Evolutionary conservation across 2,888 invertebrate genomes (phyloP), one percentile per base, ranked within the genome.

Genomic region (Apamea monoglypha): DNA sequence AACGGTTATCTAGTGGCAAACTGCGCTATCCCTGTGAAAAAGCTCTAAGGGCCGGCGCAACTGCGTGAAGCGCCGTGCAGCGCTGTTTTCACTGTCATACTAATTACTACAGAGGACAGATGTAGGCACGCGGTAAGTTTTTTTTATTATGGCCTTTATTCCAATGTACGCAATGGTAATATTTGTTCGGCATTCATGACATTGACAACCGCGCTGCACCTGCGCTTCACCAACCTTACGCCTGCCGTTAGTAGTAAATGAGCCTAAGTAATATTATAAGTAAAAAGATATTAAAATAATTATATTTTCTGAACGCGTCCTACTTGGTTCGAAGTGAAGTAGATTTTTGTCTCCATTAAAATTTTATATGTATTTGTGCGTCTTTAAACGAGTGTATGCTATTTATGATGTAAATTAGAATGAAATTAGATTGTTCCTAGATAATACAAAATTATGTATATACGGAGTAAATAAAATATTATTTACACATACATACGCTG

Each of bases 381-480:
- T 82, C 74, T 88, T 80, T 67, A 78, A 80, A 69, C 67, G 87
- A 84, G 82, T 44, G 83, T 89, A 87, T 87, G 87, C 87, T 89
- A 84, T 90, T 83, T 85, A 86, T 87, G 61, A 56, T 87, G 81
- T 87, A 80, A 78, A 76, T 83, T 86, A 89, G 79, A 86, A 80
- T 66, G 56, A 78, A 84, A 83, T 88, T 88, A 86, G 81, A 86
- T 89, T 89, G 89, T 90, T 90, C 84, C 88, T 92, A 90, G 82
- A 86, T 88, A 76, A 82, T 90, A 88, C 87, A 88, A 90, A 91
- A 91, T 91, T 90, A 90, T 92, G 90, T 93, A 91, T 89, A 91
- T 92, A 91, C 80, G 87, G 89, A 89, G 82, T 91, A 88, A 92
- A 93, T 93, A 91, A 92, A 91, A 82, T 64, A 87, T 88, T 94